Conservation (phyloP, 2,797 vertebrate species). For the Muraenolepis orangiensis region DNA sequence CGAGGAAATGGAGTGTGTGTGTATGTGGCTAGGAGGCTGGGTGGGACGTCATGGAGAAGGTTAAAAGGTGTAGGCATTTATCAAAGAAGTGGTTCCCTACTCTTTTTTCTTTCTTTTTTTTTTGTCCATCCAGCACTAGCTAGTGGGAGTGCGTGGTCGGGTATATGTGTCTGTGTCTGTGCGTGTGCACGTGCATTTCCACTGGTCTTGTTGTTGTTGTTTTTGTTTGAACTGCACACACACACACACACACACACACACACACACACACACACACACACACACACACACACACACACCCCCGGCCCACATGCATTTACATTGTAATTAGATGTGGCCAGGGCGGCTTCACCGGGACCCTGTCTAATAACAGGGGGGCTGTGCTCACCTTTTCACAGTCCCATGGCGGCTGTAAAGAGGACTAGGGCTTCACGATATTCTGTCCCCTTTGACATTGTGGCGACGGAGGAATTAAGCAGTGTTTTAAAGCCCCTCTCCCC, state of each 20-base stretch:
- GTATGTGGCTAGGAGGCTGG: background rate
- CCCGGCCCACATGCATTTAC: slow-evolving; percentile 68
- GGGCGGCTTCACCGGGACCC: slow-evolving; percentile 59
- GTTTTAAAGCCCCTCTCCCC: slow-evolving; percentile 56
- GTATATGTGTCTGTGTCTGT: slow-evolving; percentile 22
- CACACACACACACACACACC: slow-evolving; percentile 64
- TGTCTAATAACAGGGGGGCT: slow-evolving; percentile 65
- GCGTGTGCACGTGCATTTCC: slow-evolving; percentile 20
- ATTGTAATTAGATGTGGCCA: slow-evolving; percentile 73
- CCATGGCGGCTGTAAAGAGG: slow-evolving; percentile 53
- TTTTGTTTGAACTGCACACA: slow-evolving; percentile 23
- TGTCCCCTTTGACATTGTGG: slow-evolving; percentile 72
- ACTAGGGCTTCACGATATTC: slow-evolving; percentile 60
- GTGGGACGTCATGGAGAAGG: slow-evolving; percentile 51
- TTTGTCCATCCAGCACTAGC: background rate
- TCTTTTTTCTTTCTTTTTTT: background rate
- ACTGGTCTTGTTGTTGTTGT: slow-evolving; percentile 22
- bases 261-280: slow-evolving; percentile 39
- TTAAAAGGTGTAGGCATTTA: slow-evolving; percentile 42
- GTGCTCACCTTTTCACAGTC: slow-evolving; percentile 70
- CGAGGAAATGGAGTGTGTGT: slow-evolving; percentile 43
- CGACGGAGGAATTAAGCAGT: slow-evolving; percentile 62
- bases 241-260: slow-evolving; percentile 31
- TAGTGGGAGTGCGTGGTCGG: slow-evolving; percentile 24
- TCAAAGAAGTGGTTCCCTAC: slow-evolving; percentile 40